These are phyloP conservation scores for Caradrina clavipalpis DNA, from an alignment of 2,888 invertebrate species.

Conservation along the genomic window DNA sequence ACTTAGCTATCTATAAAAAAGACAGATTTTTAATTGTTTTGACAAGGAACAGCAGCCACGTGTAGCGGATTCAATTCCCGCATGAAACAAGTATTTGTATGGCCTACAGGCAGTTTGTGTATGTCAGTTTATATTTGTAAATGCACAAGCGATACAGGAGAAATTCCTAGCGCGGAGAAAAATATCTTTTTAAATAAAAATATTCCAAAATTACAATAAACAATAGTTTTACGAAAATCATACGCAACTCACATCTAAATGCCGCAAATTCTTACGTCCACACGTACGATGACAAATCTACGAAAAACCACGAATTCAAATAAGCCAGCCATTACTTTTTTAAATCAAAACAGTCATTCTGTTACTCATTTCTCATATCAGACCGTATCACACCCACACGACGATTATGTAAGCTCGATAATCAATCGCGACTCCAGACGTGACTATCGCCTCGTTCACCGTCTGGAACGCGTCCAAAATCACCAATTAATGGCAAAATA, in stretches of 20 bases:
- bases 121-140: no score
- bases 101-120: no score
- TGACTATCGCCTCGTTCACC: slow-evolving; percentile 23
- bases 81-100: no score
- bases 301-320: slow-evolving; percentile 12
- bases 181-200: no score
- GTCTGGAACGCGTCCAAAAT: slow-evolving; percentile 58
- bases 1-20: no score
- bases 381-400: slow-evolving; percentile 44
- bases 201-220: not conserved
- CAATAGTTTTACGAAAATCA: not conserved
- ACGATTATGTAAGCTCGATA: slow-evolving; percentile 54
- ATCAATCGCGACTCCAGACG: slow-evolving; percentile 51
- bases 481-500: slow-evolving; percentile 31
- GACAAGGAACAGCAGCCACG: no score
- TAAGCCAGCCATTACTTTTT: slow-evolving; percentile 22
- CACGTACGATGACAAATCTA: slow-evolving; percentile 23
- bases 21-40: no score
- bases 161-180: no score
- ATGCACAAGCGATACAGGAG: no score
- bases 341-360: slow-evolving; percentile 44
- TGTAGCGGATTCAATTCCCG: no score
- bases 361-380: slow-evolving; percentile 48
- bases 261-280: not conserved
- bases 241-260: slow-evolving; percentile 1